Evolutionary conservation across 1,140 invertebrate genomes (phyloP).

Genomic region (Meloidogyne hapla): DNA sequence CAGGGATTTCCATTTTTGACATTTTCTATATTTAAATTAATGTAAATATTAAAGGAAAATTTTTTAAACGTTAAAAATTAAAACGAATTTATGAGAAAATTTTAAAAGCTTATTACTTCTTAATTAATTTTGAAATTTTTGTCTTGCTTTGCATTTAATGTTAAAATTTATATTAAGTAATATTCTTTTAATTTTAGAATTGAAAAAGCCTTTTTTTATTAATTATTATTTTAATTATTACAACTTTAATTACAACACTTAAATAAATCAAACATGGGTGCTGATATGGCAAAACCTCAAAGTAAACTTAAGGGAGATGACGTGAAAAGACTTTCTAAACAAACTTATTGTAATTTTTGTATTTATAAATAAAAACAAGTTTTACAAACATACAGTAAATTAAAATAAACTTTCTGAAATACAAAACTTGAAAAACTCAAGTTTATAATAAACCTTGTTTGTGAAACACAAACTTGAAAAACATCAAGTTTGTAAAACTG

Average conservation of each 20-base stretch:
- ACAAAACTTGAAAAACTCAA: neutral
- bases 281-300: slow-evolving; percentile 59
- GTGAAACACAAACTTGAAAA: neutral
- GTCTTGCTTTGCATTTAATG: no score
- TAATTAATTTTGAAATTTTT: no score
- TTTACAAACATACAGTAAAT: no score
- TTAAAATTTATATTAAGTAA: no score
- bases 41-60: no score
- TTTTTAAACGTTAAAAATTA: no score
- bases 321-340: slow-evolving; percentile 59
- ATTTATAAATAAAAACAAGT: slow-evolving; percentile 16
- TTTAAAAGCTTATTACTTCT: no score
- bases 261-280: slow-evolving; percentile 3
- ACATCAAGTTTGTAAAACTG: neutral
- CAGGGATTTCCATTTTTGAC: neutral
- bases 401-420: neutral
- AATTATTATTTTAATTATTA: no score
- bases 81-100: no score
- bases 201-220: no score
- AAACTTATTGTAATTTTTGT: slow-evolving; percentile 57
- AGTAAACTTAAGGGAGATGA: slow-evolving; percentile 60
- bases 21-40: neutral
- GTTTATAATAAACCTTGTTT: neutral
- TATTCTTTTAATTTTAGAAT: no score
- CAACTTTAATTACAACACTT: neutral